A percentile compares a stretch with the other conserved stretches of the same genome.
Conservation (phyloP, 2,113 vertebrate genomes). For the Microtus ochrogaster region DNA sequence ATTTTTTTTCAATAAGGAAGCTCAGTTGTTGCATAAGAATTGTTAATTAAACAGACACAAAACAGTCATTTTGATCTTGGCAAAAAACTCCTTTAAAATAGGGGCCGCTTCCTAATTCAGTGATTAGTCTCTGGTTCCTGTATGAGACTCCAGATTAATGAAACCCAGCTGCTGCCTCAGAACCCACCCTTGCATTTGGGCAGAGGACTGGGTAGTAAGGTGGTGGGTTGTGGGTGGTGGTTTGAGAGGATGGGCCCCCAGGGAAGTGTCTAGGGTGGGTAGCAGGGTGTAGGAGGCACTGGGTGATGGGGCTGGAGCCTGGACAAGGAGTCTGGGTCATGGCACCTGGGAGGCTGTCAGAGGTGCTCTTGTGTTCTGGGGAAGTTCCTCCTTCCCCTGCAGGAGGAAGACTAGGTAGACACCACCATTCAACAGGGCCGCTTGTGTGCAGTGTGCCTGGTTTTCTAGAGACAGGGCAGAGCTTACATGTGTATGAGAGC, state of each 20-base stretch:
- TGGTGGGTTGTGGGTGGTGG: no score
- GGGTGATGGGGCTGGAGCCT: not conserved
- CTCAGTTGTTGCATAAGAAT: conserved; percentile 38
- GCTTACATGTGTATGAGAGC: not conserved
- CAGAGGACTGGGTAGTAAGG: not conserved
- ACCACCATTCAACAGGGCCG: no score
- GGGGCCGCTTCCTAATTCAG: conserved; percentile 6
- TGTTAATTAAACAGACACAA: conserved; percentile 32
- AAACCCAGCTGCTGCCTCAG: not conserved
- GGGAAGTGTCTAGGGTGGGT: not conserved
- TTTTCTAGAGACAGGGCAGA: conserved; percentile 16
- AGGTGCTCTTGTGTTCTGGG: not conserved
- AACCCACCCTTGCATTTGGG: not conserved
- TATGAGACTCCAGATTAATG: not conserved
- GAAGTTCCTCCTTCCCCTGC: not conserved
- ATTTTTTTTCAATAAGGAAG: conserved; percentile 50
- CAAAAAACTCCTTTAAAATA: conserved; percentile 37
- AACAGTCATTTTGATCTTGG: conserved; percentile 46
- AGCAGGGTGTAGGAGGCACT: not conserved
- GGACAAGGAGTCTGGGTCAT: not conserved
- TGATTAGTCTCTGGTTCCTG: not conserved
- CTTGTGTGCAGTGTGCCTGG: no score
- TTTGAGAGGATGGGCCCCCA: not conserved
- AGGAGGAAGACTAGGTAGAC: not conserved
- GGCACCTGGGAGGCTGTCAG: not conserved